A percentile compares a stretch with the other conserved stretches of the same genome.
Conservation (phyloP, 2,888 invertebrate genomes). For the Agrochola circellaris region DNA sequence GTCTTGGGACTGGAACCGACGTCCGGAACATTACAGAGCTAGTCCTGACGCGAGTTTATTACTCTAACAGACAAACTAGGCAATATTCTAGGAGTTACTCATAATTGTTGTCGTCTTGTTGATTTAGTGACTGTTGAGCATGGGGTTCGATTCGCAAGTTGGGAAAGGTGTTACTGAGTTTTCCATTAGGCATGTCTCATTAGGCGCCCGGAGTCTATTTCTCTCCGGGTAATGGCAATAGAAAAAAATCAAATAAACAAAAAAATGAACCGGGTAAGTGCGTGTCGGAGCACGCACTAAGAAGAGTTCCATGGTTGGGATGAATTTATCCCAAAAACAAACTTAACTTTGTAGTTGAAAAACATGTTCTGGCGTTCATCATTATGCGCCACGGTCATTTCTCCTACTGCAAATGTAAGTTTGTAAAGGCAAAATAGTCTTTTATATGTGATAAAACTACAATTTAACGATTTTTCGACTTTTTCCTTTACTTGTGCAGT, state of each 20-base stretch:
- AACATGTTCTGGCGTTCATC: too few relatives aligned
- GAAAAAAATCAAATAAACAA: background rate
- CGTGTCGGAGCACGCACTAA: too few relatives aligned
- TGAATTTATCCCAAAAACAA: too few relatives aligned
- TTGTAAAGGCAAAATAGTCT: too few relatives aligned
- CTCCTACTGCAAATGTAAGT: too few relatives aligned
- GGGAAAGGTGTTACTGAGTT: background rate
- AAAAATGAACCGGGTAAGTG: too few relatives aligned
- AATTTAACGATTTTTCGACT: too few relatives aligned
- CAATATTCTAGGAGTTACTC: background rate
- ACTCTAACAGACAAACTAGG: background rate
- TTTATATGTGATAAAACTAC: too few relatives aligned
- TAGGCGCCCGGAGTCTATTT: background rate
- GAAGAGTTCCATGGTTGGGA: too few relatives aligned
- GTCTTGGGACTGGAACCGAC: constrained; percentile 44
- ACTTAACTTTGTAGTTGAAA: too few relatives aligned
- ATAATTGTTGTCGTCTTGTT: background rate
- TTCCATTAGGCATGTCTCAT: background rate
- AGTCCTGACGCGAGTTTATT: constrained; percentile 14
- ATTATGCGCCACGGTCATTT: too few relatives aligned
- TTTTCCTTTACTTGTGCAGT: too few relatives aligned
- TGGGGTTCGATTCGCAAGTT: background rate
- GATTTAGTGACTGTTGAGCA: background rate
- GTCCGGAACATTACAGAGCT: constrained; percentile 18
- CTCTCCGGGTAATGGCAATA: background rate